These are phyloP conservation scores for Hippocampus kuda DNA, from an alignment of 2,797 vertebrate genomes.

Conservation along the genomic window DNA sequence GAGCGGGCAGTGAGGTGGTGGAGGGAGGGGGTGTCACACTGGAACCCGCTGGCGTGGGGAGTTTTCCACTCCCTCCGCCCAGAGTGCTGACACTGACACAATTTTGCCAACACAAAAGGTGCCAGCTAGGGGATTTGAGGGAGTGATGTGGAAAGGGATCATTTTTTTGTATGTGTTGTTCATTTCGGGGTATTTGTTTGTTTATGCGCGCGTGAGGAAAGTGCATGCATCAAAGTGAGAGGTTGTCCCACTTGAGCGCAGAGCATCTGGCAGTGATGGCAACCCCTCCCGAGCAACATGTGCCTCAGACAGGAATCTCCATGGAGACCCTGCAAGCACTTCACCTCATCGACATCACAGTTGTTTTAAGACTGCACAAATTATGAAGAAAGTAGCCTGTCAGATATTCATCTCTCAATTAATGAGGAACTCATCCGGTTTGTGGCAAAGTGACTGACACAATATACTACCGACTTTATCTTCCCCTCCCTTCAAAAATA, in stretches of 20 bases:
- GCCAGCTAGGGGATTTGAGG: constrained; percentile 60
- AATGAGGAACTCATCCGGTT: too few species aligned
- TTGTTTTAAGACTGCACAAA: background rate
- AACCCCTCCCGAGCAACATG: constrained; percentile 43
- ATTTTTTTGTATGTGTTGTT: constrained; percentile 2
- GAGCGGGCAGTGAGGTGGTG: constrained; percentile 12
- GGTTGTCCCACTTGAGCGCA: constrained; percentile 15
- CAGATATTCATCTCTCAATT: background rate
- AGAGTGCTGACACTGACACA: constrained; percentile 66
- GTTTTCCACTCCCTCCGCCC: constrained; percentile 50
- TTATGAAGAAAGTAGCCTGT: background rate
- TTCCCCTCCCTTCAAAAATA: too few species aligned
- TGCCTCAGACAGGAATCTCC: constrained; percentile 52
- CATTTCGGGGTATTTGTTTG: background rate
- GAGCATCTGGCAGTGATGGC: constrained; percentile 60
- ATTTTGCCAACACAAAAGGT: constrained; percentile 44
- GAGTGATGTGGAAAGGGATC: constrained; percentile 14
- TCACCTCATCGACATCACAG: background rate
- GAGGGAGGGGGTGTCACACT: constrained; percentile 16
- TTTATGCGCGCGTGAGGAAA: background rate
- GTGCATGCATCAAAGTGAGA: background rate
- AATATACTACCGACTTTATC: too few species aligned
- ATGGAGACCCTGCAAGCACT: constrained; percentile 22
- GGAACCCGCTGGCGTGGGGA: constrained; percentile 66
- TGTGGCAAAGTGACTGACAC: too few species aligned